Evolutionary conservation across 2,888 invertebrate genomes (phyloP).

Genomic region (Eugnorisma glareosa): DNA sequence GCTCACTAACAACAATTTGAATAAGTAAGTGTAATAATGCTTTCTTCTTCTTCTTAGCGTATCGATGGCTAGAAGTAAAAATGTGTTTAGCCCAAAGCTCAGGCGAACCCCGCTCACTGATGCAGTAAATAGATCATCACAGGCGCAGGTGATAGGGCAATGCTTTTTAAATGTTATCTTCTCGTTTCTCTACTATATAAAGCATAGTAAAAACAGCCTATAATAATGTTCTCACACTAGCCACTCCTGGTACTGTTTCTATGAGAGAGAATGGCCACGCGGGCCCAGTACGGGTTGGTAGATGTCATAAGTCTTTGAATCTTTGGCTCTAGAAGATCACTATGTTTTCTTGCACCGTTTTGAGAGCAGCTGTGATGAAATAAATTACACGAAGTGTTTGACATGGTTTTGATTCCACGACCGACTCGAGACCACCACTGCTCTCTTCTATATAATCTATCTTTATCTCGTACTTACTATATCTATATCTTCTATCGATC

Average conservation of each 20-base stretch:
- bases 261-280: neutral
- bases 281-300: neutral
- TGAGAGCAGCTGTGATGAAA: neutral
- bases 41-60: no score
- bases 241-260: no score
- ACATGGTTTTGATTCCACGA: neutral
- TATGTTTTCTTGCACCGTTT: neutral
- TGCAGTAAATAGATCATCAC: no score
- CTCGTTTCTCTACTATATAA: no score
- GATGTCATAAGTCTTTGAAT: neutral
- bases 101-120: no score
- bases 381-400: neutral
- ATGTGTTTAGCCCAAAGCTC: no score
- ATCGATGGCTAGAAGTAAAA: no score
- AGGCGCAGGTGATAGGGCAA: no score
- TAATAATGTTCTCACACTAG: no score
- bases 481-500: neutral
- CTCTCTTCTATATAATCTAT: neutral
- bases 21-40: constrained; percentile 78
- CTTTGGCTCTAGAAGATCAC: neutral
- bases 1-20: constrained; percentile 94
- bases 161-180: no score
- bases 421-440: neutral
- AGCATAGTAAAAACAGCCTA: no score
- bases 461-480: neutral